Conservation (phyloP, 2,113 vertebrate genomes). For the Dolichallabes microphthalmus region DNA sequence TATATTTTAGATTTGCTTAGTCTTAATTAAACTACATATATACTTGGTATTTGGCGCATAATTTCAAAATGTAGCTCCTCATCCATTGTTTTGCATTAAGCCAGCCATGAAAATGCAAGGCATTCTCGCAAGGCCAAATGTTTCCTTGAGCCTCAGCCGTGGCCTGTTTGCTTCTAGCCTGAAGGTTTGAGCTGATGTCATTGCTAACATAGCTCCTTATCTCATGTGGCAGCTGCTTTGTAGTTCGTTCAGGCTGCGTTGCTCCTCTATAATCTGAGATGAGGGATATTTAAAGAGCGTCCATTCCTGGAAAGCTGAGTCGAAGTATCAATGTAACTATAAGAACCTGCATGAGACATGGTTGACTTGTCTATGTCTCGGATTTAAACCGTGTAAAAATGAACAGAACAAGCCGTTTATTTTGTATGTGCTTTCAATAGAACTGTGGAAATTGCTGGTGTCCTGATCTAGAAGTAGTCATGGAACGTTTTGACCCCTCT, state of each 20-base stretch:
- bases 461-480: slow-evolving; percentile 15
- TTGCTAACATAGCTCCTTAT: slow-evolving; percentile 41
- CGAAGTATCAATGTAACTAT: not conserved
- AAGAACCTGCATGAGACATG: not conserved
- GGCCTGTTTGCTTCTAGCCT: slow-evolving; percentile 24
- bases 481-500: slow-evolving; percentile 50
- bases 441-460: not conserved
- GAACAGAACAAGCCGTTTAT: not conserved
- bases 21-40: not conserved
- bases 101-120: slow-evolving; percentile 25
- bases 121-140: slow-evolving; percentile 39
- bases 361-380: not conserved
- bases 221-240: slow-evolving; percentile 38
- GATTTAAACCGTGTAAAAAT: not conserved
- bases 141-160: slow-evolving; percentile 36
- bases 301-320: not conserved
- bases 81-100: slow-evolving; percentile 26
- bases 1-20: not conserved
- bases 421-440: not conserved
- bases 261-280: slow-evolving; percentile 21
- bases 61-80: slow-evolving; percentile 27
- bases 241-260: slow-evolving; percentile 17
- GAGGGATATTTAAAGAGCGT: slow-evolving; percentile 8
- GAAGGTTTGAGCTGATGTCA: slow-evolving; percentile 45
- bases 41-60: slow-evolving; percentile 2